Evolutionary conservation across 2,113 vertebrate species (phyloP), one percentile per base, ranked within the genome.

Genomic region (Microcebus ravelobensis): DNA sequence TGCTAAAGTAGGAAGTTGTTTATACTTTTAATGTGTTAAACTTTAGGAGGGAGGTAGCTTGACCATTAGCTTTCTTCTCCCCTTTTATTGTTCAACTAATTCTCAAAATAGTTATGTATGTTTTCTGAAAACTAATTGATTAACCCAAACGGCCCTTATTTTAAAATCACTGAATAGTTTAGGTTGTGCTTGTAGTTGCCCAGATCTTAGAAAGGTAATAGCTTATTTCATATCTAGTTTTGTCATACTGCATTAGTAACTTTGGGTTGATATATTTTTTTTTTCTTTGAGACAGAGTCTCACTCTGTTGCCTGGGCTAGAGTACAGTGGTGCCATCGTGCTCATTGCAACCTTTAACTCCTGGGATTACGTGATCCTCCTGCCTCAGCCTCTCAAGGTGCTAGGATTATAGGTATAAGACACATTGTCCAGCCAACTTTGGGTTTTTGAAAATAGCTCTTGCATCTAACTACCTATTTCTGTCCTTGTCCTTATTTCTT

Each of bases 41-140:
- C 20, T 84, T 65, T 52, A 29, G 14, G 48, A 90, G 21, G 79
- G 20, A 77, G 45, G 4, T 23, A 89, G 23, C 2, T 6, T 50
- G 25, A 87, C n/a, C 17, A 89, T 48, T n/a, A 81, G 36, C 21
- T 55, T 76, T 88, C 0, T 3, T 12, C 45, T 27, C 6, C 29
- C 6, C 23, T 81, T 42, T 90, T 83, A 87, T 12, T 82, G 5
- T 87, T 76, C 55, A 50, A 48, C 42, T 77, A 50, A 45, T 90
- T 74, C 31, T 70, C 31, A 50, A 83, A 85, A 90, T 10, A 80
- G 39, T 80, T 73, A 39, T 45, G 29, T 50, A 20, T 34, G 9
- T 71, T 50, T 96, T 77, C 83, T 79, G 48, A 61, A 92, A 96
- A 79, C n/a, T 52, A 65, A 29, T 71, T 20, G 29, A 27, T 86